Evolutionary conservation across 2,888 invertebrate genomes (phyloP).

Genomic region (Drosophila emarginata): DNA sequence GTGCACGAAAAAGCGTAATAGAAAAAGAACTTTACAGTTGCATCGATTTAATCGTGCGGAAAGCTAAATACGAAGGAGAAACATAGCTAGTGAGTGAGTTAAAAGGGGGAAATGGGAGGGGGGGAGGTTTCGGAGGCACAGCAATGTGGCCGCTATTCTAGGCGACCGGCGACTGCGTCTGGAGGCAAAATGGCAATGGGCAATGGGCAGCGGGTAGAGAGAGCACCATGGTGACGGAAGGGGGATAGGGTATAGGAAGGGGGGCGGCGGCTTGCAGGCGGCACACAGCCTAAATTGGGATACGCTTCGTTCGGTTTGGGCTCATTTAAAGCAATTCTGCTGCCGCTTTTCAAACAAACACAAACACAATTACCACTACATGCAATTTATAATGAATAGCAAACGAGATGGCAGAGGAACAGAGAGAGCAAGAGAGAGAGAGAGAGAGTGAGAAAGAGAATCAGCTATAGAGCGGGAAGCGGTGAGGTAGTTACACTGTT

Average conservation of each 20-base stretch:
- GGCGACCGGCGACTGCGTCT: constrained; percentile 60
- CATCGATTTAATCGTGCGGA: constrained; percentile 80
- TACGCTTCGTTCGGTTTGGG: constrained; percentile 70
- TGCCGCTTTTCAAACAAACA: constrained; percentile 39
- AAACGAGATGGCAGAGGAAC: constrained; percentile 3
- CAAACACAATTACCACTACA: constrained; percentile 52
- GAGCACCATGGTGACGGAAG: constrained; percentile 21
- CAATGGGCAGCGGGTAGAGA: constrained; percentile 2
- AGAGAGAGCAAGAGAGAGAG: constrained; percentile 6
- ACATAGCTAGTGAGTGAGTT: constrained; percentile 15
- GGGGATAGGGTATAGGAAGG: no score
- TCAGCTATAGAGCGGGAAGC: no score
- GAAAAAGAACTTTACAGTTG: constrained; percentile 78
- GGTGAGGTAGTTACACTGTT: background rate
- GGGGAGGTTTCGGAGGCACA: background rate
- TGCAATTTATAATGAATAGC: constrained; percentile 73
- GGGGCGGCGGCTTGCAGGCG: background rate
- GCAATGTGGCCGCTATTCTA: background rate
- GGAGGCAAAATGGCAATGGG: constrained; percentile 43
- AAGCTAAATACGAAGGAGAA: constrained; percentile 69
- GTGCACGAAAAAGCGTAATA: constrained; percentile 59
- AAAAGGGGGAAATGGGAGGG: background rate
- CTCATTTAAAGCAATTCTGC: constrained; percentile 74
- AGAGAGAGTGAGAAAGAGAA: background rate
- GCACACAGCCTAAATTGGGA: constrained; percentile 70